These are phyloP conservation scores for Solea senegalensis DNA, from an alignment of 2,113 vertebrate genomes.

Conservation along the genomic window DNA sequence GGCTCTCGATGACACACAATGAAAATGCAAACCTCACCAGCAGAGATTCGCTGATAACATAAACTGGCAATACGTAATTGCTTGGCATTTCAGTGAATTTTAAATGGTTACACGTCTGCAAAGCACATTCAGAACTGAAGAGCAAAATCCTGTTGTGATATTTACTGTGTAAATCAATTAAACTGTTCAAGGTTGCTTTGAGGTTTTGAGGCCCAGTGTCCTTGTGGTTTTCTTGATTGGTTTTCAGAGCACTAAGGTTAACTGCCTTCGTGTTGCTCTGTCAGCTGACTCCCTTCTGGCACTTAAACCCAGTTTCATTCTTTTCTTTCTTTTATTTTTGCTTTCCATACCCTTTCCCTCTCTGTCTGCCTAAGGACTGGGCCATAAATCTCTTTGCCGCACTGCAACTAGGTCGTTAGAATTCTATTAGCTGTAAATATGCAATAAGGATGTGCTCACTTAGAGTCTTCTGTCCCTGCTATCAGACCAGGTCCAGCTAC, in stretches of 20 bases:
- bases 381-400: constrained; percentile 61
- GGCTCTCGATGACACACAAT: constrained; percentile 37
- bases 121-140: not conserved
- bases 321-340: not conserved
- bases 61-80: constrained; percentile 5
- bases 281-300: constrained; percentile 22
- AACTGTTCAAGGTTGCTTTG: constrained; percentile 1
- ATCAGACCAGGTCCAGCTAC: constrained; percentile 57
- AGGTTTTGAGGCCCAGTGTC: not conserved
- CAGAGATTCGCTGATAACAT: constrained; percentile 28
- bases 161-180: constrained; percentile 13
- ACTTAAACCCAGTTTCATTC: constrained; percentile 7
- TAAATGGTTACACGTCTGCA: constrained; percentile 12
- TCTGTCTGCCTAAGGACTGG: constrained; percentile 20
- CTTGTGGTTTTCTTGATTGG: constrained; percentile 18
- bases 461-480: constrained; percentile 49
- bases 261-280: constrained; percentile 29
- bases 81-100: not conserved
- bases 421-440: constrained; percentile 79
- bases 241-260: constrained; percentile 34
- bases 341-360: constrained; percentile 3
- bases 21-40: constrained; percentile 25
- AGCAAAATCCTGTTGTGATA: not conserved
- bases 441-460: constrained; percentile 56
- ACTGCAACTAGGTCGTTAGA: constrained; percentile 59